Evolutionary conservation across 2,888 invertebrate species (phyloP).

Genomic region (Cheilosia grossa): DNA sequence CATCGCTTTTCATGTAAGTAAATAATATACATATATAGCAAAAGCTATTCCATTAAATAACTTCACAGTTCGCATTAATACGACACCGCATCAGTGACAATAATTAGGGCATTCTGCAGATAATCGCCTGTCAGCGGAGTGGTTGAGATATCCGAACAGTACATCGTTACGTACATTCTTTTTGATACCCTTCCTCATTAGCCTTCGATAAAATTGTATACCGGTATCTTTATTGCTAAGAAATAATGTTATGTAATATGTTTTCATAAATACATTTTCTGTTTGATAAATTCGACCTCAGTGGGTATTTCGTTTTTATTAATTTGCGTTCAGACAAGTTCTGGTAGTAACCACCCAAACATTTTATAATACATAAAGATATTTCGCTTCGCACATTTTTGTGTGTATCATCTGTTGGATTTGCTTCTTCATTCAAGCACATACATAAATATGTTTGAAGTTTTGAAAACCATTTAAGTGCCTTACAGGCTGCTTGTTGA

Average conservation of each 20-base stretch:
- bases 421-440: background rate
- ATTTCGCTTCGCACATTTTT: background rate
- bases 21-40: background rate
- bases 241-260: slow-evolving; percentile 27
- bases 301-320: background rate
- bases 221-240: slow-evolving; percentile 19
- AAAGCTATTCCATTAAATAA: background rate
- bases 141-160: background rate
- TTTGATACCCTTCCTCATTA: background rate
- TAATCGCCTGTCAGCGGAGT: background rate
- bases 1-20: slow-evolving; percentile 23
- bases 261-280: slow-evolving; percentile 1
- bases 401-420: slow-evolving; percentile 25
- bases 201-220: background rate
- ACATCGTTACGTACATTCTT: background rate
- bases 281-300: slow-evolving; percentile 3
- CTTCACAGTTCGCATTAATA: background rate
- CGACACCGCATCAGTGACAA: background rate
- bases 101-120: slow-evolving; percentile 7
- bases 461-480: background rate
- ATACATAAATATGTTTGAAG: no score
- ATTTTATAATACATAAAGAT: background rate
- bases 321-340: background rate
- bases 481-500: background rate
- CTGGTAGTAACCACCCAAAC: background rate